Percentiles rank a stretch among this genome's conserved stretches.
These are phyloP conservation scores for Uloborus diversus DNA, from an alignment of 1,140 invertebrate genomes.

Conservation along the genomic window DNA sequence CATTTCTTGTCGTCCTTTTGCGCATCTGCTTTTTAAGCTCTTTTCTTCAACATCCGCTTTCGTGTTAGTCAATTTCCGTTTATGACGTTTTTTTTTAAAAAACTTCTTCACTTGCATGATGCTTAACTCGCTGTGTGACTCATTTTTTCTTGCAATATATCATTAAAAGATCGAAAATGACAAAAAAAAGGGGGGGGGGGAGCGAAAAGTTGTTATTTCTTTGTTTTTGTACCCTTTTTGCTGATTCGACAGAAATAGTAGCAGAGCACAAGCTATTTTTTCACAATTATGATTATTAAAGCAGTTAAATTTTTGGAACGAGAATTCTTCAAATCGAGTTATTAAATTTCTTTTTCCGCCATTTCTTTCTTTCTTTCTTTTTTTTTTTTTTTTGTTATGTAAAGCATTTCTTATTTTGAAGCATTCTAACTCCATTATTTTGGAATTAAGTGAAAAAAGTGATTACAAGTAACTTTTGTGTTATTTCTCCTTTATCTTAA, in stretches of 20 bases:
- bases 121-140: neutral
- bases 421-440: constrained; percentile 52
- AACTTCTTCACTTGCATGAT: neutral
- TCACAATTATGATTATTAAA: neutral
- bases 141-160: neutral
- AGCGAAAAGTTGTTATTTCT: constrained; percentile 1
- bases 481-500: constrained; percentile 7
- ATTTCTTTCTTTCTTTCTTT: constrained; percentile 14
- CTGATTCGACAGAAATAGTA: constrained; percentile 16
- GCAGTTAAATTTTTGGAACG: constrained; percentile 44
- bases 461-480: neutral
- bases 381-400: neutral
- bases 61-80: constrained; percentile 44
- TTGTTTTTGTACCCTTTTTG: constrained; percentile 4
- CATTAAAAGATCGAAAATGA: neutral
- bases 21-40: neutral
- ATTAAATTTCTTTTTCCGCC: constrained; percentile 43
- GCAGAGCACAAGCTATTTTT: neutral
- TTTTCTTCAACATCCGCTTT: constrained; percentile 29
- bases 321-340: constrained; percentile 7
- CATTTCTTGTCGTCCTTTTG: neutral
- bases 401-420: constrained; percentile 42
- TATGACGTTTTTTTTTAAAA: constrained; percentile 39
- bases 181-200: neutral
- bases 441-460: constrained; percentile 41